phyloP scores from a whole-genome alignment of 2,113 vertebrate genomes.

The Cyprinus carpio region DNA sequence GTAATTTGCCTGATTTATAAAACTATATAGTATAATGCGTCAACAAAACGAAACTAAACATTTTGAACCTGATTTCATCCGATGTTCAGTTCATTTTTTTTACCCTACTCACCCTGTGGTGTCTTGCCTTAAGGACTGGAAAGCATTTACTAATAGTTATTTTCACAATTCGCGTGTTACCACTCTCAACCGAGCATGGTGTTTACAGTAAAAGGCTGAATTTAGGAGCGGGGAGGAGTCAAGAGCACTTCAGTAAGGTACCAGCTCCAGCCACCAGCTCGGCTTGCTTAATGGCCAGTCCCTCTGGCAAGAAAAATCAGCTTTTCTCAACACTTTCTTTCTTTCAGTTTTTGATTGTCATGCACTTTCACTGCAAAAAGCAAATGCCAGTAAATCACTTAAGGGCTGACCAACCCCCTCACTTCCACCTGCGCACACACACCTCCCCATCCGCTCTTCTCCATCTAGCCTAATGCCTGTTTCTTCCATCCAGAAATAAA shows the following conservation, averaged over 20 bases:
- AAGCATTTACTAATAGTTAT: not conserved
- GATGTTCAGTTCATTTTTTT: not conserved
- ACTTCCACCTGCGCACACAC: conserved; percentile 17
- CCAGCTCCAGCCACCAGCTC: conserved; percentile 56
- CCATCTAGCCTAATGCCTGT: conserved; percentile 3
- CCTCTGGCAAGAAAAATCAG: conserved; percentile 63
- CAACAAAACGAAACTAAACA: not conserved
- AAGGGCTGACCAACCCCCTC: conserved; percentile 60
- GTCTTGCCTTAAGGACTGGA: not conserved
- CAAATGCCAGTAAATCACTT: conserved; percentile 71
- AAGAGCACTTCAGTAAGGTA: conserved; percentile 57
- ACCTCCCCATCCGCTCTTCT: conserved; percentile 29
- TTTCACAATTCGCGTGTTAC: not conserved
- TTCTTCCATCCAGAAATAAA: not conserved
- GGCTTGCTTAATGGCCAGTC: conserved; percentile 64
- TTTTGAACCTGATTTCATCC: not conserved
- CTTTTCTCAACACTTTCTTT: conserved; percentile 62
- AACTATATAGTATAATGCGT: too few species aligned
- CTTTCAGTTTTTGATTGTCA: conserved; percentile 60
- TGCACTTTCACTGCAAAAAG: conserved; percentile 65
- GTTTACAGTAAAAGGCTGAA: conserved; percentile 21
- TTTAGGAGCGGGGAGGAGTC: conserved; percentile 43
- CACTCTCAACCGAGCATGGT: conserved; percentile 15
- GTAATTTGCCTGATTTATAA: too few species aligned
- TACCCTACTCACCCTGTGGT: too few species aligned